These are phyloP conservation scores for Hypomecis atomaria DNA, from an alignment of 2,888 invertebrate species.

Conservation along the genomic window DNA sequence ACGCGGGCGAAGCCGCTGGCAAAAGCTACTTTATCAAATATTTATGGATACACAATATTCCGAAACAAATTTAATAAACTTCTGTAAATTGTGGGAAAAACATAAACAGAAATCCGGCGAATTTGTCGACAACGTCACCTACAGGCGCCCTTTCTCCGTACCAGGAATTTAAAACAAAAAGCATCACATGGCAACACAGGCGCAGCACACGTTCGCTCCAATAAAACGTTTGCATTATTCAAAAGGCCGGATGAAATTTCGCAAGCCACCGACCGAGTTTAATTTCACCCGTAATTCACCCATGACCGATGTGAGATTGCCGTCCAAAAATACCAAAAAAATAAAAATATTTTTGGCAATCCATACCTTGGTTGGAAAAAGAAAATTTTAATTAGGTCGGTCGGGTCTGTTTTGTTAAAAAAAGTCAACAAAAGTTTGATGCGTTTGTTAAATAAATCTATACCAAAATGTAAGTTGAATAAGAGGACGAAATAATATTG, in stretches of 20 bases:
- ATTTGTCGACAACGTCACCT: not conserved
- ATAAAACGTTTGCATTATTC: slow-evolving; percentile 80
- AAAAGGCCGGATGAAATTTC: slow-evolving; percentile 74
- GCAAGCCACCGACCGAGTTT: slow-evolving; percentile 66
- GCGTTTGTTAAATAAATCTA: too few relatives aligned
- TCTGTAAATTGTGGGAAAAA: too few relatives aligned
- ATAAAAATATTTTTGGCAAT: slow-evolving; percentile 8
- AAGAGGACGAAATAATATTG: too few relatives aligned
- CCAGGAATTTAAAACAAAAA: not conserved
- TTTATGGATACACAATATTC: too few relatives aligned
- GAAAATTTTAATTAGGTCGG: not conserved
- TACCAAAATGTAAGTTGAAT: too few relatives aligned
- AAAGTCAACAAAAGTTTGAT: not conserved
- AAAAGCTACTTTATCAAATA: too few relatives aligned
- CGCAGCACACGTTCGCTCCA: slow-evolving; percentile 58
- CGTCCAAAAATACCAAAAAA: slow-evolving; percentile 56
- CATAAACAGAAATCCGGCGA: not conserved
- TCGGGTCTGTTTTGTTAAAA: not conserved
- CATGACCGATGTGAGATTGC: slow-evolving; percentile 58
- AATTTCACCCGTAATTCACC: slow-evolving; percentile 74
- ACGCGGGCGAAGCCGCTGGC: too few relatives aligned
- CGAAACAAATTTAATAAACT: too few relatives aligned
- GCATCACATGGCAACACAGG: slow-evolving; percentile 9
- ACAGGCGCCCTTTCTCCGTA: not conserved
- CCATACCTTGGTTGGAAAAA: not conserved